Base-by-base conservation (phyloP, 2,888 invertebrate species). In the Rutpela maculata region DNA sequence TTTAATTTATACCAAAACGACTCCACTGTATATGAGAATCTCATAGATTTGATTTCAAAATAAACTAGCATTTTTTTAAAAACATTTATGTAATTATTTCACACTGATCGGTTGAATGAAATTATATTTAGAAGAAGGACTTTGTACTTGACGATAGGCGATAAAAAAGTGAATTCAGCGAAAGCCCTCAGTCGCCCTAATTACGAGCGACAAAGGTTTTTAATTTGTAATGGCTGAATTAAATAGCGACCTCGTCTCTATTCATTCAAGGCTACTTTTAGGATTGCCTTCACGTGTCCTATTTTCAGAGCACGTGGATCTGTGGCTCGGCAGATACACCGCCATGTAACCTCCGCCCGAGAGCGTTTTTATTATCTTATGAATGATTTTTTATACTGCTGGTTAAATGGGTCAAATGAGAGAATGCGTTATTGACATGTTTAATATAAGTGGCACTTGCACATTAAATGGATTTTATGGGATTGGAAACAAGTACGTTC, bases 211-310 rank as follows among this genome's bases (percentile, higher is more conserved):
- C 60, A 43, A 19, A 38, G 18, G 17, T 67, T 55, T 62, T 72
- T 63, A 72, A 72, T 70, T 70, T 50, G 38, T 67, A 59, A 60
- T 59, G 71, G 12, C 75, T 50, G 73, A 73, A 73, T 77, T 65
- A 65, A 73, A 65, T 38, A 57, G 17, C 69, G 69, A 26, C 69
- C 76, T 77, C 68, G 72, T 69, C 73, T 50, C 73, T 65, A 77
- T 73, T 68, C 63, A 69, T 62, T 73, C 69, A 77, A 77, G 76
- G 76, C 62, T 63, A 68, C 63, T 71, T 73, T 76, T 68, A 56
- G 68, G 63, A 60, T 62, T 68, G 56, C 35, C 50, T 71, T 68
- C 35, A 68, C 63, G 76, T 76, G 76, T 62, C 72, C 71, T 57
- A 76, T 68, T 76, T 76, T 50, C 43, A 72, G 19, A 63, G 63